These are phyloP conservation scores for Gambusia holbrooki DNA, from an alignment of 2,113 vertebrate species.

Conservation along the genomic window DNA sequence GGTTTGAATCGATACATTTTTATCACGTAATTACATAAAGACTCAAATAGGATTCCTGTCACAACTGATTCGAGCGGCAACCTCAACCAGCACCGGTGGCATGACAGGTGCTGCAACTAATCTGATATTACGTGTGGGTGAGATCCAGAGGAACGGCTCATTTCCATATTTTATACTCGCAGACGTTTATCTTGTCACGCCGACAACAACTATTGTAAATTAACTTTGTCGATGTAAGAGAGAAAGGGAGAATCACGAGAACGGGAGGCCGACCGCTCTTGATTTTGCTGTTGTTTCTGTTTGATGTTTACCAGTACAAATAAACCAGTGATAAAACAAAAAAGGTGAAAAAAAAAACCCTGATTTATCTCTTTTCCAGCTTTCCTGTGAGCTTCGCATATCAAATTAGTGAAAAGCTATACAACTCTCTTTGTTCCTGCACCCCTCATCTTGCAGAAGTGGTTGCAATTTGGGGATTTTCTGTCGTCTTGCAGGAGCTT, in stretches of 20 bases:
- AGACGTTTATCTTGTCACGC: slow-evolving; percentile 50
- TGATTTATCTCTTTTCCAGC: slow-evolving; percentile 48
- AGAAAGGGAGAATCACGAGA: slow-evolving; percentile 52
- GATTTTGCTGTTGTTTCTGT: slow-evolving; percentile 82
- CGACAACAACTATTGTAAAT: slow-evolving; percentile 69
- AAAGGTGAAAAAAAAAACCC: slow-evolving; percentile 2
- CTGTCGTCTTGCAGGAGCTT: slow-evolving; percentile 31
- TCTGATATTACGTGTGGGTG: slow-evolving; percentile 27
- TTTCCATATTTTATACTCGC: slow-evolving; percentile 67
- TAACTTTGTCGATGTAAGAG: slow-evolving; percentile 66
- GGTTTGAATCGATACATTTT: slow-evolving; percentile 76
- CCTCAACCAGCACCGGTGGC: slow-evolving; percentile 44
- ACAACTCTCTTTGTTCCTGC: slow-evolving; percentile 8
- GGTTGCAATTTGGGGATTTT: slow-evolving; percentile 42
- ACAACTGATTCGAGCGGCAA: slow-evolving; percentile 45
- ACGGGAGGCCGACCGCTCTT: slow-evolving; percentile 69
- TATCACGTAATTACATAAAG: slow-evolving; percentile 72
- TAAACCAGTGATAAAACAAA: slow-evolving; percentile 72
- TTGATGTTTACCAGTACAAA: slow-evolving; percentile 81
- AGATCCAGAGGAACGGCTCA: slow-evolving; percentile 31
- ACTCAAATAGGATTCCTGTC: slow-evolving; percentile 72
- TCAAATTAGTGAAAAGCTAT: slow-evolving; percentile 6
- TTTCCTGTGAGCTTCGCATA: background rate
- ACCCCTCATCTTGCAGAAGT: slow-evolving; percentile 12
- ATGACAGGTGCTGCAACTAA: slow-evolving; percentile 45